Evolutionary conservation across 53 echinoderm and acorn worm genomes (phyloP).

Genomic region (Crossaster papposus): DNA sequence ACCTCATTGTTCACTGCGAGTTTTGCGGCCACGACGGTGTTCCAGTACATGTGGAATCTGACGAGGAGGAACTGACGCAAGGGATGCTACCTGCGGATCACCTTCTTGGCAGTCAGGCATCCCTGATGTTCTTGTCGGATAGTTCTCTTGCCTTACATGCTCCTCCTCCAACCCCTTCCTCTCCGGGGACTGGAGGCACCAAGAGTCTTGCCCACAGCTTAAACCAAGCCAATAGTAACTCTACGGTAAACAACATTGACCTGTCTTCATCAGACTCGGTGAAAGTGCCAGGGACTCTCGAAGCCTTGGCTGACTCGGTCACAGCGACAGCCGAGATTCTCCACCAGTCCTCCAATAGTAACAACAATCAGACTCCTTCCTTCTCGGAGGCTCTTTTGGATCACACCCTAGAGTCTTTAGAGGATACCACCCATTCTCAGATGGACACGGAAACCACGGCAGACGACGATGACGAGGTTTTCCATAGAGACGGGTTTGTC

Average conservation of each 20-base stretch:
- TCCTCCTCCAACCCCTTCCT: slow-evolving; percentile 75
- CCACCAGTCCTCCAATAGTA: slow-evolving; percentile 52
- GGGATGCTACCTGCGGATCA: slow-evolving; percentile 31
- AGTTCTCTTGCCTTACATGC: slow-evolving; percentile 69
- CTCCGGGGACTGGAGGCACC: slow-evolving; percentile 48
- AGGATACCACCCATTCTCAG: slow-evolving; percentile 19
- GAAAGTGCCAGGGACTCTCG: slow-evolving; percentile 45
- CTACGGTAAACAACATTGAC: slow-evolving; percentile 24
- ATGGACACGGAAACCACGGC: slow-evolving; percentile 50
- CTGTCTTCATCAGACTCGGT: not conserved
- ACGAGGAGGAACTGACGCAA: slow-evolving; percentile 32
- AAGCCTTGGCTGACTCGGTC: slow-evolving; percentile 65
- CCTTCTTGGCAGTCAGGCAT: slow-evolving; percentile 53
- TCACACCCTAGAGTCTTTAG: slow-evolving; percentile 17
- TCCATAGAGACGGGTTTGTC: slow-evolving; percentile 63
- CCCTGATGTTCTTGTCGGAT: slow-evolving; percentile 71
- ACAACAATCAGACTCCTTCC: slow-evolving; percentile 49
- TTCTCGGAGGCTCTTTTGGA: not conserved
- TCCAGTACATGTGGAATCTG: slow-evolving; percentile 12
- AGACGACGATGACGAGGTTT: slow-evolving; percentile 69
- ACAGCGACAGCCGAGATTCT: slow-evolving; percentile 67
- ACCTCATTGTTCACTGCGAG: slow-evolving; percentile 48
- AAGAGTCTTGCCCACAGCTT: slow-evolving; percentile 65
- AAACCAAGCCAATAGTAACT: slow-evolving; percentile 22
- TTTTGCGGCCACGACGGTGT: slow-evolving; percentile 43